These are phyloP conservation scores for Glyptemys insculpta DNA, from an alignment of 2,797 vertebrate species.

Conservation along the genomic window DNA sequence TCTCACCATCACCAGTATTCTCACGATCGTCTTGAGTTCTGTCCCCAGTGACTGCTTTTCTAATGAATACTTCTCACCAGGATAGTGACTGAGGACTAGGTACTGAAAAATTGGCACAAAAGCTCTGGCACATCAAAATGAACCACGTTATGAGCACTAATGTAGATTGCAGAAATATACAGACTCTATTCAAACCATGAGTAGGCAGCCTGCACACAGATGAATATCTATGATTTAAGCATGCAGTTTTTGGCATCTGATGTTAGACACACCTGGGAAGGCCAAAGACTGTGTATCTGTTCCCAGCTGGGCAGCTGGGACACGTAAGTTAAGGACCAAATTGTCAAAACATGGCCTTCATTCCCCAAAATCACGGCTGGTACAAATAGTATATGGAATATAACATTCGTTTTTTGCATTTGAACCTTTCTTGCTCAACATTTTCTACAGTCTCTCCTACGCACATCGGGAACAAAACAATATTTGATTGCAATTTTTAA, in stretches of 20 bases:
- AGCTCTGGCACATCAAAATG: conserved; percentile 1
- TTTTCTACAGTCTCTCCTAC: not conserved
- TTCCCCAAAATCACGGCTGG: not conserved
- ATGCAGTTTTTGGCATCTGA: not conserved
- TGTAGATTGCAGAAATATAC: conserved; percentile 15
- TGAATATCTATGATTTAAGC: not conserved
- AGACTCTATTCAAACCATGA: conserved; percentile 18
- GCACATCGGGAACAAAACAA: not conserved
- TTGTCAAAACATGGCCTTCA: not conserved
- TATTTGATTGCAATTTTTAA: not conserved
- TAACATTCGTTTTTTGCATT: not conserved
- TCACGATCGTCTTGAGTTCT: not conserved
- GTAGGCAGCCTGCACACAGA: not conserved
- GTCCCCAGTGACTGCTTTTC: not conserved
- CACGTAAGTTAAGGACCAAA: not conserved
- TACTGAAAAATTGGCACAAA: not conserved
- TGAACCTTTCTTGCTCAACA: not conserved
- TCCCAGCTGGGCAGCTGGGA: not conserved
- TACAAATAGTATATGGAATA: not conserved
- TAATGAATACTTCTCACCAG: not conserved
- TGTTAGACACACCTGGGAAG: conserved; percentile 16
- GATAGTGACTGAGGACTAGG: not conserved
- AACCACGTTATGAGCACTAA: conserved; percentile 35
- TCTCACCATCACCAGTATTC: not conserved
- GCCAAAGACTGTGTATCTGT: not conserved